phyloP scores from a whole-genome alignment of 92 coral and sea anemone genomes.

The Bergia sp. region DNA sequence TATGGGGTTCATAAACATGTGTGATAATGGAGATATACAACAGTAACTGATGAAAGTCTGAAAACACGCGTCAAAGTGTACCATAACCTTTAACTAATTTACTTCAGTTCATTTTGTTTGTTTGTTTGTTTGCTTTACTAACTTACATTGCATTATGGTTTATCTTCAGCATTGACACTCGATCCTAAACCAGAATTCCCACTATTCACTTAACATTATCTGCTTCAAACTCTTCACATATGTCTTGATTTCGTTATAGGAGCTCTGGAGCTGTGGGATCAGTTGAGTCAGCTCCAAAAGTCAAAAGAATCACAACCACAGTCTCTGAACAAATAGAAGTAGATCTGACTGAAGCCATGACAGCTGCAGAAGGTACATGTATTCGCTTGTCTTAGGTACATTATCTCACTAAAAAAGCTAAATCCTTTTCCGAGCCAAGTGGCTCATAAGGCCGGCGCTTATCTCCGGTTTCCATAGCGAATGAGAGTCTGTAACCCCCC shows the following conservation, averaged over 20 bases:
- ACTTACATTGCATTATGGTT: neutral
- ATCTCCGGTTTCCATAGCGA: too few species aligned
- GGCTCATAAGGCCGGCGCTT: too few species aligned
- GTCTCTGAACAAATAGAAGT: conserved; percentile 75
- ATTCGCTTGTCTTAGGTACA: neutral
- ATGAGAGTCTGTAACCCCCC: too few species aligned
- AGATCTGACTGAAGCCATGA: conserved; percentile 78
- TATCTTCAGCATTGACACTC: neutral
- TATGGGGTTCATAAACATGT: too few species aligned
- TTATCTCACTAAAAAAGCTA: neutral
- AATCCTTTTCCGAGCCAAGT: too few species aligned
- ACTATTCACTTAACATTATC: too few species aligned
- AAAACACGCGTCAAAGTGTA: too few species aligned
- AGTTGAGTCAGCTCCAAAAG: conserved; percentile 68
- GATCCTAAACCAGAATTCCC: neutral
- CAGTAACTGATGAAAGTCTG: too few species aligned
- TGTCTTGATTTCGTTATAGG: conserved; percentile 47
- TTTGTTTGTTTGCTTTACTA: neutral
- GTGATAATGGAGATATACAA: too few species aligned
- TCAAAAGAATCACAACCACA: conserved; percentile 70
- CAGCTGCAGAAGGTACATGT: conserved; percentile 62
- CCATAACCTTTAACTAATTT: too few species aligned
- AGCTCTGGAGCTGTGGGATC: conserved; percentile 79
- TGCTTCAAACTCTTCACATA: too few species aligned
- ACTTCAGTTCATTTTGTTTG: too few species aligned